Evolutionary conservation across 2,113 vertebrate species (phyloP).

Genomic region (Paradoxurus hermaphroditus): DNA sequence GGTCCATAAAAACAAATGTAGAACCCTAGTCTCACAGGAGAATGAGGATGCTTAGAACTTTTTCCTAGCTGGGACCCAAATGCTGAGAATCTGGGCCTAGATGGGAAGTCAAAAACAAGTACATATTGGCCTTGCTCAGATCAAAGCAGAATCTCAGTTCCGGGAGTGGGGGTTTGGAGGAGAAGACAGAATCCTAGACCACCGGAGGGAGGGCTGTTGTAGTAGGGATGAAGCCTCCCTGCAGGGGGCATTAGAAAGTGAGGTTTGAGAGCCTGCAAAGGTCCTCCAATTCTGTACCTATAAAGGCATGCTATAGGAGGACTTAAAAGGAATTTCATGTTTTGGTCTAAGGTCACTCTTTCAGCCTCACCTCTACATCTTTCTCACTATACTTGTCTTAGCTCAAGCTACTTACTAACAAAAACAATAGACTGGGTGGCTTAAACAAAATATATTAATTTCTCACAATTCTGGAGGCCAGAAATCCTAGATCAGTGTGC

Average conservation of each 20-base stretch:
- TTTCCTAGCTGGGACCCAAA: neutral
- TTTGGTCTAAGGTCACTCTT: neutral
- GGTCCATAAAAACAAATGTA: neutral
- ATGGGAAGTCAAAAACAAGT: neutral
- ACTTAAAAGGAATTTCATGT: neutral
- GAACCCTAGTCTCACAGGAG: neutral
- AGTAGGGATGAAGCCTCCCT: neutral
- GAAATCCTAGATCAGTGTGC: too few species aligned
- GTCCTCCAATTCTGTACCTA: too few species aligned
- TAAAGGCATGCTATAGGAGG: neutral
- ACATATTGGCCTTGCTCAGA: neutral
- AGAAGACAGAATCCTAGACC: neutral
- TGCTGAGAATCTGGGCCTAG: neutral
- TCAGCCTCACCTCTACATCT: neutral
- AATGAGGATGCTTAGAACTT: neutral
- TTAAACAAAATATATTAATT: neutral
- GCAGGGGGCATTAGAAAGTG: neutral
- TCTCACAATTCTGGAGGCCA: neutral
- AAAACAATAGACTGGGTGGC: neutral
- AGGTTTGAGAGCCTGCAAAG: neutral
- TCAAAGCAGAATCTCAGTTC: neutral
- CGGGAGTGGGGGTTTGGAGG: neutral
- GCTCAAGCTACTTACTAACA: neutral
- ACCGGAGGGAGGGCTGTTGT: fast-evolving
- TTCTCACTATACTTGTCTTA: neutral